These are phyloP conservation scores for Eulemur albifrons DNA, from an alignment of 2,797 vertebrate genomes.

Conservation along the genomic window DNA sequence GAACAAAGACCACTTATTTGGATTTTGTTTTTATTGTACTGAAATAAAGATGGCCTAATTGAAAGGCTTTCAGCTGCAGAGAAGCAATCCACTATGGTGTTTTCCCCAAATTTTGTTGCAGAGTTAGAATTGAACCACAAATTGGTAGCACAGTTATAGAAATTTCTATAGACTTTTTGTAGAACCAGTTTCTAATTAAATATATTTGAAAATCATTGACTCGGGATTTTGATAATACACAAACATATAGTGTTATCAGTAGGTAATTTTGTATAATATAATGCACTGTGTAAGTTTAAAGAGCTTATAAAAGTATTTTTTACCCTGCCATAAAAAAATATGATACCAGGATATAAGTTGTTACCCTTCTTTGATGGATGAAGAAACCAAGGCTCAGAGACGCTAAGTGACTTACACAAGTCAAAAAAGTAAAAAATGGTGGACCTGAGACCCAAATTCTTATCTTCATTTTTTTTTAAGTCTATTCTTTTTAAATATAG, in stretches of 20 bases:
- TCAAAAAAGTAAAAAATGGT: neutral
- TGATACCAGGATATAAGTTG: neutral
- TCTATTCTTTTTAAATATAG: neutral
- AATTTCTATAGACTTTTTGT: neutral
- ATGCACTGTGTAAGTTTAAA: neutral
- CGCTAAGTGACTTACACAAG: neutral
- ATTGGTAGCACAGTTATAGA: neutral
- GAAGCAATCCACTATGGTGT: neutral
- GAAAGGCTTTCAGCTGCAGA: neutral
- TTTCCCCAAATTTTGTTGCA: neutral
- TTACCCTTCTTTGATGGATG: neutral
- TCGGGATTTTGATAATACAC: neutral
- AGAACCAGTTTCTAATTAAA: neutral
- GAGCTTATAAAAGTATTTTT: neutral
- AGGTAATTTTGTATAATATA: neutral
- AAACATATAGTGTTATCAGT: neutral
- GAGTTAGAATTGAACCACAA: neutral
- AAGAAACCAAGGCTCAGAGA: neutral
- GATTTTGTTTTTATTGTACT: slow-evolving; percentile 17
- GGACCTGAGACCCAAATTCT: neutral
- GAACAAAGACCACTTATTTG: neutral
- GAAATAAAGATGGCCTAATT: neutral
- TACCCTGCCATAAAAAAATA: neutral
- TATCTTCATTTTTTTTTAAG: neutral
- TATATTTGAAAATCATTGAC: neutral